phyloP scores from a whole-genome alignment of 2,888 invertebrate genomes.

The Scrobipalpa atriplicella region DNA sequence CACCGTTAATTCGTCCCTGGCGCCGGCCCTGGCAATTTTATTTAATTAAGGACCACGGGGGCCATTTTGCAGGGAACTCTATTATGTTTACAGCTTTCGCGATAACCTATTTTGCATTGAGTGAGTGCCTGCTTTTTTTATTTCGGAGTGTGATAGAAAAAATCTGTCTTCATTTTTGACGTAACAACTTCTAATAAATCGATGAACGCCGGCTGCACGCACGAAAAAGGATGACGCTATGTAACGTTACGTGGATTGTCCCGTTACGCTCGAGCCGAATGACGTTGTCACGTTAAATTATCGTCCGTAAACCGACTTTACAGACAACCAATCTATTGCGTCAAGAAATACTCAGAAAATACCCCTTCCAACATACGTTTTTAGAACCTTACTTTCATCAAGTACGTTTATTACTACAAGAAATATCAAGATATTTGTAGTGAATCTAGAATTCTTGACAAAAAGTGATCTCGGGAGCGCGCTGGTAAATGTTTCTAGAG shows the following conservation, averaged over 20 bases:
- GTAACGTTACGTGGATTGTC: too few relatives aligned
- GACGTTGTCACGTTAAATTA: too few relatives aligned
- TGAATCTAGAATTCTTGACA: not conserved
- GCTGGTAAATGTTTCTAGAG: slow-evolving; percentile 7
- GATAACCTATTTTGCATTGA: too few relatives aligned
- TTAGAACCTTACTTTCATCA: slow-evolving; percentile 4
- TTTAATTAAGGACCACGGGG: slow-evolving; percentile 47
- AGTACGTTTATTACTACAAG: not conserved
- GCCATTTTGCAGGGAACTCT: slow-evolving; percentile 34
- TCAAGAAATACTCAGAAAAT: too few relatives aligned
- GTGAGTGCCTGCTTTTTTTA: not conserved
- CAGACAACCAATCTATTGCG: too few relatives aligned
- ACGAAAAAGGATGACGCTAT: too few relatives aligned
- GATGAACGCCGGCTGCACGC: too few relatives aligned
- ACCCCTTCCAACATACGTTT: not conserved
- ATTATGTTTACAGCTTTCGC: slow-evolving; percentile 30
- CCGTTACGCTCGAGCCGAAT: too few relatives aligned
- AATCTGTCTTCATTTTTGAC: too few relatives aligned
- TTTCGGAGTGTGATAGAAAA: too few relatives aligned
- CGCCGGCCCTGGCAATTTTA: slow-evolving; percentile 39
- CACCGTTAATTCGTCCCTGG: slow-evolving; percentile 48
- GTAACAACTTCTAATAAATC: too few relatives aligned
- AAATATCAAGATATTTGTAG: not conserved
- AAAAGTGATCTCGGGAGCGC: not conserved
- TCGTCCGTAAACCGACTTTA: too few relatives aligned